These are phyloP conservation scores for Ernsta delagoae DNA, from an alignment of 2,888 invertebrate species.

Conservation along the genomic window DNA sequence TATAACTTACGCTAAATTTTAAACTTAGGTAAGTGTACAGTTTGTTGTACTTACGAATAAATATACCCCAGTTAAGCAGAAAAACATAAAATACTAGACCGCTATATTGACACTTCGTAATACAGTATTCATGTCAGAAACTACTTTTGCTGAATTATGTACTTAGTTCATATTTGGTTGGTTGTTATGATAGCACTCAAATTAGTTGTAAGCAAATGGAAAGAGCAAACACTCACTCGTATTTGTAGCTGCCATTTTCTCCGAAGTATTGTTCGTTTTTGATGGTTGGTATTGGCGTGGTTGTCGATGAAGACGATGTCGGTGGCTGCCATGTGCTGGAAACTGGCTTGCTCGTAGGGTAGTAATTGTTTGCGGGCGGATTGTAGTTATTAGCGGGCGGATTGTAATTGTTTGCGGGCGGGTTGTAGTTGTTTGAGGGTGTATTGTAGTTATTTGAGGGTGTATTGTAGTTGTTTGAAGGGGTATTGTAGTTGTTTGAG, in stretches of 20 bases:
- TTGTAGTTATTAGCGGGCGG: slow-evolving; percentile 42
- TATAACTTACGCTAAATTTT: too few relatives aligned
- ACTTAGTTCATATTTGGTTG: neutral
- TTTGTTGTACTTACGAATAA: neutral
- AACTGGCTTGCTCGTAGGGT: slow-evolving; percentile 38
- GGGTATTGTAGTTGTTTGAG: slow-evolving; percentile 42
- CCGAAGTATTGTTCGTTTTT: slow-evolving; percentile 74
- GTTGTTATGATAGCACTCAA: neutral
- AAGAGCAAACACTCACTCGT: slow-evolving; percentile 68
- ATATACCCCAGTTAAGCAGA: too few relatives aligned
- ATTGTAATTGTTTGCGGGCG: slow-evolving; percentile 46
- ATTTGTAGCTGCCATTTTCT: slow-evolving; percentile 80
- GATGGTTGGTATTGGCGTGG: slow-evolving; percentile 69
- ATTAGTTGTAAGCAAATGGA: slow-evolving; percentile 11
- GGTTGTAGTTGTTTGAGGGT: slow-evolving; percentile 47
- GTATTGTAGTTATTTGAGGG: slow-evolving; percentile 46
- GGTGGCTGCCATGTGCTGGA: slow-evolving; percentile 38
- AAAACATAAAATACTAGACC: too few relatives aligned
- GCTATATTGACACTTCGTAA: slow-evolving; percentile 20
- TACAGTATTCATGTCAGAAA: neutral
- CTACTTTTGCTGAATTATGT: neutral
- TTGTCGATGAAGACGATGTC: slow-evolving; percentile 49
- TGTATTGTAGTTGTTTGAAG: slow-evolving; percentile 44
- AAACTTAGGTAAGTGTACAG: too few relatives aligned
- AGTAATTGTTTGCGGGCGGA: slow-evolving; percentile 43